These are phyloP conservation scores for Saccopteryx leptura DNA, from an alignment of 2,113 vertebrate genomes.

Conservation along the genomic window DNA sequence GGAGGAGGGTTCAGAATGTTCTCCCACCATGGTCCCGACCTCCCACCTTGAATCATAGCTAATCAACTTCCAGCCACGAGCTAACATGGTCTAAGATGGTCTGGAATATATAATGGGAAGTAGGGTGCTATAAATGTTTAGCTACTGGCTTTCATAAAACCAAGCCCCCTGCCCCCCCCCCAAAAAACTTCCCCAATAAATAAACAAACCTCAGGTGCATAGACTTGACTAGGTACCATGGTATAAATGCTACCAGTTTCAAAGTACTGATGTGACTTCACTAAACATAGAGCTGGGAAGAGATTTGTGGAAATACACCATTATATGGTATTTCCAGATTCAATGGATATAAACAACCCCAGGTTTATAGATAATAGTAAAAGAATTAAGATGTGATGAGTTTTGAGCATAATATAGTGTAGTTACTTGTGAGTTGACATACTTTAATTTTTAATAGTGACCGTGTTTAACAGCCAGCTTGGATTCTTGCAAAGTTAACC, in stretches of 20 bases:
- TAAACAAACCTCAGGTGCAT: neutral
- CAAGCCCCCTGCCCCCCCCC: too few species aligned
- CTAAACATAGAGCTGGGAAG: neutral
- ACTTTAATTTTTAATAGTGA: constrained; percentile 28
- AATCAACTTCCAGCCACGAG: neutral
- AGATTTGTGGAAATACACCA: accelerated
- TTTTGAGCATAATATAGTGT: neutral
- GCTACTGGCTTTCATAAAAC: neutral
- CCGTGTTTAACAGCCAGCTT: neutral
- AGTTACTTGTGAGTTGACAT: constrained; percentile 2
- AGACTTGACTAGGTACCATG: neutral
- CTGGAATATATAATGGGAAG: neutral
- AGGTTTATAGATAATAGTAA: neutral
- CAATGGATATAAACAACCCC: neutral
- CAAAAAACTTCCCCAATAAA: neutral
- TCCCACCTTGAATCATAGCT: accelerated
- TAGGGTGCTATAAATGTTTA: neutral
- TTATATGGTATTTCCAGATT: neutral
- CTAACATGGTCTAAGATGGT: neutral
- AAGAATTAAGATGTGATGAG: neutral
- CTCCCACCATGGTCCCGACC: accelerated
- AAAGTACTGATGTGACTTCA: neutral
- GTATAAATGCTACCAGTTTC: neutral
- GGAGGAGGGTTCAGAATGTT: neutral
- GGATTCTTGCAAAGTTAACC: neutral